A percentile compares a stretch with the other conserved stretches of the same genome.
These are phyloP conservation scores for Diplogasteroides magnus DNA, from an alignment of 1,140 invertebrate genomes.

Conservation along the genomic window DNA sequence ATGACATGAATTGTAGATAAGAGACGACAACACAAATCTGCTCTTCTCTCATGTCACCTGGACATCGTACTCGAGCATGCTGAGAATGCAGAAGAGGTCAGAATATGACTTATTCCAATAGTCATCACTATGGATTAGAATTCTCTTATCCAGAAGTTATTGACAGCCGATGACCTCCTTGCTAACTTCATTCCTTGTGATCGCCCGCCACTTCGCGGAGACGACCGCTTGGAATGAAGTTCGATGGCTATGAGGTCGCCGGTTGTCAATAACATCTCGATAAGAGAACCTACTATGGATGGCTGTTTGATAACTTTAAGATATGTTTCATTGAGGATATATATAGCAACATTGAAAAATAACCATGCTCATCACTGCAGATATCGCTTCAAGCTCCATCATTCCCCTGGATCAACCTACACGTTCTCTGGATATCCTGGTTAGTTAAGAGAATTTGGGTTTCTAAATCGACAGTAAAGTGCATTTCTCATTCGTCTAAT, in stretches of 20 bases:
- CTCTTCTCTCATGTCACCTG: constrained; percentile 68
- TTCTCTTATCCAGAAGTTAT: too few species aligned
- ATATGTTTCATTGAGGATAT: background rate
- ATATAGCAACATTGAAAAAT: too few species aligned
- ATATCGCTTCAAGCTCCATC: constrained; percentile 2
- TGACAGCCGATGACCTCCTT: too few species aligned
- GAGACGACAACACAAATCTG: constrained; percentile 58
- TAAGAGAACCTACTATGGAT: too few species aligned
- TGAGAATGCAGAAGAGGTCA: constrained; percentile 79
- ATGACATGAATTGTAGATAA: too few species aligned
- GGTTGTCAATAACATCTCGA: too few species aligned
- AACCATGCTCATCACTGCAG: constrained; percentile 6
- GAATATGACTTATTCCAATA: too few species aligned
- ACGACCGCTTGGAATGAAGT: too few species aligned
- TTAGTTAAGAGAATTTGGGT: constrained; percentile 41
- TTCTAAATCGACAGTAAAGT: background rate
- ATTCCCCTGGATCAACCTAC: constrained; percentile 39
- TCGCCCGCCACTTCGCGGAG: too few species aligned
- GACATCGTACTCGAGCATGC: constrained; percentile 74
- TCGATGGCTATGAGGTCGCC: too few species aligned
- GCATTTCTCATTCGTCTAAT: too few species aligned
- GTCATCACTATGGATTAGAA: too few species aligned
- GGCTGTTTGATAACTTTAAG: background rate
- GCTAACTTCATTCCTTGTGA: constrained; percentile 63
- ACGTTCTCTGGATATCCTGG: constrained; percentile 66